Evolutionary conservation across 2,797 vertebrate species (phyloP).

Genomic region (Spea hammondii): DNA sequence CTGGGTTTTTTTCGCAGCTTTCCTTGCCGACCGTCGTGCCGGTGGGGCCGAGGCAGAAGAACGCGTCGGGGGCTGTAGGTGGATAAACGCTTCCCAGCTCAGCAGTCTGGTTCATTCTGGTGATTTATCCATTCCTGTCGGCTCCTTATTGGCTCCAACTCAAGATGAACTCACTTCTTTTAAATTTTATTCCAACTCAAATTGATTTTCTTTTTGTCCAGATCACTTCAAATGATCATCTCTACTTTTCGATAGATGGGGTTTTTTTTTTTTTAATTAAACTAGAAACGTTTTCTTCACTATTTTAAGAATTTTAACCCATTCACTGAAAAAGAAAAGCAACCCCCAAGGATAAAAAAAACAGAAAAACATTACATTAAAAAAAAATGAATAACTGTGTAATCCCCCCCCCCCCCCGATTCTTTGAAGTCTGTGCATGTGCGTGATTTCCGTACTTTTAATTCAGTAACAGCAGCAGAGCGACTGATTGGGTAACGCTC

Average conservation of each 20-base stretch:
- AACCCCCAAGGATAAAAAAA: background rate
- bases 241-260: conserved; percentile 21
- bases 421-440: background rate
- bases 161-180: conserved; percentile 36
- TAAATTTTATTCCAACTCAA: conserved; percentile 42
- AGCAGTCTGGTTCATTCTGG: conserved; percentile 1
- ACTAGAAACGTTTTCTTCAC: conserved; percentile 13
- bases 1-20: too few species aligned
- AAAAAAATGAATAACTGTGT: too few species aligned
- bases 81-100: background rate
- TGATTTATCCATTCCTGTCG: conserved; percentile 20
- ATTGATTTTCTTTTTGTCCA: conserved; percentile 40
- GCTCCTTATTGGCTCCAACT: conserved; percentile 7
- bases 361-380: too few species aligned
- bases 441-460: too few species aligned
- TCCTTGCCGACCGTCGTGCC: too few species aligned
- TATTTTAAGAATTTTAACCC: conserved; percentile 13
- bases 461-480: too few species aligned
- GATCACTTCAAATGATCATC: conserved; percentile 42
- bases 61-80: background rate
- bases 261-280: conserved; percentile 11
- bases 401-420: background rate
- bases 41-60: background rate
- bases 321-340: background rate
- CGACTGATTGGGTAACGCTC: too few species aligned